Base-by-base conservation (phyloP, 37 sponge, comb jelly and placozoan genomes). In the Halichondria panicea region DNA sequence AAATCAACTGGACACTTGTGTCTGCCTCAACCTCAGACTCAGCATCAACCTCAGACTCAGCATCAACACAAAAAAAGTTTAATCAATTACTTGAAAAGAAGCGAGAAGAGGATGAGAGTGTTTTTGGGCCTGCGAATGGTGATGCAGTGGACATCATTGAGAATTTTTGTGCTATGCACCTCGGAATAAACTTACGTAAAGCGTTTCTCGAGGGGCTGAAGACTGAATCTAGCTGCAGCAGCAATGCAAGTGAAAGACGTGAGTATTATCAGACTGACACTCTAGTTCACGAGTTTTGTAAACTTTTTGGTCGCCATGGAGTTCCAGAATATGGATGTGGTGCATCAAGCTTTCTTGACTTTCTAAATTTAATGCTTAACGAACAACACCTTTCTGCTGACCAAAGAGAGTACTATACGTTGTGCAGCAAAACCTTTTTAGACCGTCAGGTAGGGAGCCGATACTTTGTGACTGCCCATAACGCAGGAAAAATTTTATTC, bases 271-370 rank as follows among this genome's bases (percentile, higher is more conserved):
- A 55, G 2, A 46, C 31, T 43, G 81, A 80, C 24, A 55, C 57
- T 24, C 19, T 69, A 7, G 77, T 84, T 0, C 84, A 84, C 60
- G 77, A 76, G 52, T 76, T 84, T 55, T 76, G 64, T 31, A 84
- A 84, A 58, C 15, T 76, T 1, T 69, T 76, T 72, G 84, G 84
- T 2, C 25, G 21, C 1, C 55, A 70, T 55, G 84, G 84, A 2
- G 63, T 58, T 11, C 84, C 84, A 30, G 84, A 84, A 31, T 84
- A 84, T 76, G 77, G 77, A 4, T 43, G 57, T 74, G 84, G 84
- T 45, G 52, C 32, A n/a, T 19, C 21, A 5, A 50, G 12, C 8
- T 83, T 75, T 37, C 64, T 19, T 2, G 71, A 76, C n/a, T 84
- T 60, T 45, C 30, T 76, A 31, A 7, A 54, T 7, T 18, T 72